Evolutionary conservation across 2,888 invertebrate species (phyloP), one percentile per base, ranked within the genome.

Genomic region (Parnassius glacialis): DNA sequence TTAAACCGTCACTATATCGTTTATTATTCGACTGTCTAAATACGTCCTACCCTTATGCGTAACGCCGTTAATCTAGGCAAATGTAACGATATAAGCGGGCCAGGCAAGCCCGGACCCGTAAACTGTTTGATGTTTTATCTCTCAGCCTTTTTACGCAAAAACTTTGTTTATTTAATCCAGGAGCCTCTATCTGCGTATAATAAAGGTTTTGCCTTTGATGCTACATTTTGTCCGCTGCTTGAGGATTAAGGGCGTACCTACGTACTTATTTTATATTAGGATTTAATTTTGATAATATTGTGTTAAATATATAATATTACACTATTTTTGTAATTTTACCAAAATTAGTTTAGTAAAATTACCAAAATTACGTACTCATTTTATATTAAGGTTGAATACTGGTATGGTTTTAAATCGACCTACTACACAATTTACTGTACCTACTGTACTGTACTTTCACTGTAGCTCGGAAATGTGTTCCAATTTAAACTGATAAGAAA

Each of bases 91-190:
- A 70, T 78, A 70, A 70, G 67, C 65, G 68, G 61, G 61, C 60
- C 60, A 47, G 61, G 58, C 13, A 58, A 34, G 13, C 67, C 68
- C 64, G 64, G 73, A 75, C 73, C 68, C 73, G 74, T 74, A 79
- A 81, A 79, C 80, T 80, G 85, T 87, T 86, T 87, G 87, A 85
- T 87, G 85, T 85, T 85, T 83, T 78, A 81, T 81, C 83, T 81
- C 79, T 67, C 70, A 71, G 79, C 79, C 75, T 80, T 80, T 80
- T 70, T 72, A 70, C 68, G 73, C 52, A 70, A 75, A 82, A 85
- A 84, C 83, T 86, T 85, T 84, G 80, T 85, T 84, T 83, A 82
- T 84, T 83, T 81, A 84, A 84, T 79, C 82, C 79, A 66, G 52
- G 52, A 41, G 11, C 53, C 48, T 53, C 20, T 61, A 62, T 62